Conservation (phyloP, 1,140 invertebrate species). For the Formica selysi region DNA sequence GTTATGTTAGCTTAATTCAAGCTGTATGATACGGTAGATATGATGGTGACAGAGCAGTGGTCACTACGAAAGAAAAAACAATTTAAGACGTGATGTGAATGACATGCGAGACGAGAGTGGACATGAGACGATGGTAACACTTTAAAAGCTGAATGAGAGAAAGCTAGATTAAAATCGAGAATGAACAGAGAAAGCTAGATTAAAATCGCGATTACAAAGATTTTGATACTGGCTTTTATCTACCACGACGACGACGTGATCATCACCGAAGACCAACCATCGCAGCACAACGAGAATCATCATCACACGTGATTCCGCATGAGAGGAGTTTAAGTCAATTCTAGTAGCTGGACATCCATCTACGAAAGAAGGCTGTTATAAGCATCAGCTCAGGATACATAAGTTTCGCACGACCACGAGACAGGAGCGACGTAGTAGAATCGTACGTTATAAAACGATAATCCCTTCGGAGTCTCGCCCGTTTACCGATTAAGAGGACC, state of each 20-base stretch:
- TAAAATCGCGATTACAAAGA: conserved; percentile 17
- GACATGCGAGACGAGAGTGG: background rate
- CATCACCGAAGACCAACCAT: conserved; percentile 71
- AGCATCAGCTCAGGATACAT: conserved; percentile 73
- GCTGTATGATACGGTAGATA: background rate
- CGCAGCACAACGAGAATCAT: conserved; percentile 73
- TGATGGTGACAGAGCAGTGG: background rate
- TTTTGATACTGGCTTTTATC: conserved; percentile 48
- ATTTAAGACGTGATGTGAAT: background rate
- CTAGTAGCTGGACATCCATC: conserved; percentile 70
- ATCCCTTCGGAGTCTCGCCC: conserved; percentile 56
- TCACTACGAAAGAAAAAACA: background rate
- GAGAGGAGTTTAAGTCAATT: conserved; percentile 73
- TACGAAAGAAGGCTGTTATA: conserved; percentile 69
- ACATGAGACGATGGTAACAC: background rate
- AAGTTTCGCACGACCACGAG: conserved; percentile 65
- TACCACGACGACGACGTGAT: conserved; percentile 52
- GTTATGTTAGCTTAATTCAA: background rate
- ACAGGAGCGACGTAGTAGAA: conserved; percentile 62
- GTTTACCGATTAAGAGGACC: conserved; percentile 42
- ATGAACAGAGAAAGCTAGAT: background rate
- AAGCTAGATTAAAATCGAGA: too few relatives aligned
- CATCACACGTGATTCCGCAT: conserved; percentile 51
- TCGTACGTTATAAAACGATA: conserved; percentile 57
- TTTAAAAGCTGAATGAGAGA: background rate